These are phyloP conservation scores for Eurypyga helias DNA, from an alignment of 2,113 vertebrate species.

Conservation along the genomic window DNA sequence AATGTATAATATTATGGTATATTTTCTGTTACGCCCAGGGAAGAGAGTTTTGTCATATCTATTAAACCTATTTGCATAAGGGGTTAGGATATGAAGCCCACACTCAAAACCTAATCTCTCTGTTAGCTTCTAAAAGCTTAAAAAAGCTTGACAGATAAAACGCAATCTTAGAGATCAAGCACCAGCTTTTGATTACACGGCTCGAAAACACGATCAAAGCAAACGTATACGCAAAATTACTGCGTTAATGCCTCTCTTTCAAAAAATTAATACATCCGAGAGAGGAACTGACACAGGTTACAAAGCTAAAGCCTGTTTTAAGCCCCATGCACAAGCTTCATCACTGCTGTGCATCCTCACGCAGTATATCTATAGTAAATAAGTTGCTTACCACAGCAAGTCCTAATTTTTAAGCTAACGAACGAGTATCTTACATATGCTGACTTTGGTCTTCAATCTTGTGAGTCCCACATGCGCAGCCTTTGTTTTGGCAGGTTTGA, in stretches of 20 bases:
- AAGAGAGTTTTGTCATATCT: background rate
- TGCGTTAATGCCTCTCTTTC: background rate
- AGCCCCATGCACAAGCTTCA: background rate
- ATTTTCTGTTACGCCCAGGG: background rate
- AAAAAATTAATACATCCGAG: background rate
- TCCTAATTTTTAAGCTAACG: background rate
- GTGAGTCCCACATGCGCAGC: background rate
- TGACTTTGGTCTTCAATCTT: background rate
- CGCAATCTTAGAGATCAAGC: background rate
- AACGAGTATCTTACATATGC: background rate
- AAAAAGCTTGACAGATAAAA: background rate
- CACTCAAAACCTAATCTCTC: background rate
- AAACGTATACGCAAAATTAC: background rate
- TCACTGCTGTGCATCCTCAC: background rate
- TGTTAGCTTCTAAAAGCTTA: background rate
- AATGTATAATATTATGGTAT: background rate
- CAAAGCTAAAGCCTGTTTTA: background rate
- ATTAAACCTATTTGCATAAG: background rate
- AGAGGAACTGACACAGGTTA: background rate
- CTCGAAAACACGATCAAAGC: background rate
- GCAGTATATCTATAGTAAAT: background rate
- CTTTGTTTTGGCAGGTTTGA: conserved; percentile 37
- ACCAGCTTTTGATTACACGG: background rate
- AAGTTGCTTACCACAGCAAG: background rate
- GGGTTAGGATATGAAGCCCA: background rate